Evolutionary conservation across 2,113 vertebrate species (phyloP).

Genomic region (Vulpes vulpes): DNA sequence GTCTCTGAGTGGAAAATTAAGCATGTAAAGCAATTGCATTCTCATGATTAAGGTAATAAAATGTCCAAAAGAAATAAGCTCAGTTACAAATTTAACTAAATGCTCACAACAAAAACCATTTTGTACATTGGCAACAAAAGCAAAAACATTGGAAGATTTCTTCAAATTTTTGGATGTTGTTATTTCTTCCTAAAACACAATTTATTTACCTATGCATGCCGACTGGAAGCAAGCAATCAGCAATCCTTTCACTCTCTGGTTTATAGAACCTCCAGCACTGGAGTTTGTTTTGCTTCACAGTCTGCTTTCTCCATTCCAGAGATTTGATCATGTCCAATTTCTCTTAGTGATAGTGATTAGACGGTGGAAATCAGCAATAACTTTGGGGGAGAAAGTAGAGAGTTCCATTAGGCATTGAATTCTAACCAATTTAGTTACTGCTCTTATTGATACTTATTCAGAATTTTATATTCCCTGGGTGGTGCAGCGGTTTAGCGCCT

Average conservation of each 20-base stretch:
- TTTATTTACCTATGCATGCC: constrained; percentile 38
- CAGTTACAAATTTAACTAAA: background rate
- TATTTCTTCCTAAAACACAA: background rate
- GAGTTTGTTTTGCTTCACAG: background rate
- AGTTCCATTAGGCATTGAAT: constrained; percentile 28
- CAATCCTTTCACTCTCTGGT: constrained; percentile 18
- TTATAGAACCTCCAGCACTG: constrained; percentile 7
- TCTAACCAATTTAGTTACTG: constrained; percentile 36
- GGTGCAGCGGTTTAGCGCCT: too few species aligned
- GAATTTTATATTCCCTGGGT: constrained; percentile 3
- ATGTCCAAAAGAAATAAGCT: constrained; percentile 22
- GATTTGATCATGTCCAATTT: constrained; percentile 51
- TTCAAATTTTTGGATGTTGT: constrained; percentile 28
- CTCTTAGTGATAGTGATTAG: constrained; percentile 42
- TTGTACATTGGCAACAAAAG: background rate
- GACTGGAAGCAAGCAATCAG: constrained; percentile 43
- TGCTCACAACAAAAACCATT: constrained; percentile 33
- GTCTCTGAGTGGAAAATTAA: constrained; percentile 31
- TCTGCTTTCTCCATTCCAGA: constrained; percentile 50
- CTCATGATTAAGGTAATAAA: constrained; percentile 50
- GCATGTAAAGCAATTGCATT: constrained; percentile 48
- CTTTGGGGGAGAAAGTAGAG: background rate
- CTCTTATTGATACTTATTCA: constrained; percentile 22
- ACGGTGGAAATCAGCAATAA: constrained; percentile 46
- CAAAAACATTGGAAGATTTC: background rate